Evolutionary conservation across 2,113 vertebrate species (phyloP).

Genomic region (Hyperopisus bebe): DNA sequence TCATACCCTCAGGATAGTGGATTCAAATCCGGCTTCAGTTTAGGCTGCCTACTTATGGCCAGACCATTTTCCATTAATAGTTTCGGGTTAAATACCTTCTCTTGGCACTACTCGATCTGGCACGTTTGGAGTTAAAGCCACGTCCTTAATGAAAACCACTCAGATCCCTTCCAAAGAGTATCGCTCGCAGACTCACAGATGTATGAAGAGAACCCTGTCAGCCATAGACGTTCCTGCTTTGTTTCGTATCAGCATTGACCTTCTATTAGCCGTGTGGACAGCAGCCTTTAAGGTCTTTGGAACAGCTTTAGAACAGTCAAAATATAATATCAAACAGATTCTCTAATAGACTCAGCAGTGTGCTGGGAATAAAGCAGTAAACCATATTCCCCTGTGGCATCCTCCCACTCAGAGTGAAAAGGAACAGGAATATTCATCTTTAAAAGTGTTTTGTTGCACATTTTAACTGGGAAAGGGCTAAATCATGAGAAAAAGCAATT

Average conservation of each 20-base stretch:
- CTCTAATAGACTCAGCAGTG: neutral
- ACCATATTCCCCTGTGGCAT: neutral
- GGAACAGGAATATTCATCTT: neutral
- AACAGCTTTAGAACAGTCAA: conserved; percentile 6
- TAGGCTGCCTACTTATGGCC: neutral
- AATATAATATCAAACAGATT: neutral
- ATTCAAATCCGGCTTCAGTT: neutral
- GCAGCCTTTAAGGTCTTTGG: neutral
- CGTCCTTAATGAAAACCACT: neutral
- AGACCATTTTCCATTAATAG: neutral
- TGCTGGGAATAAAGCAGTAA: neutral
- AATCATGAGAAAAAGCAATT: neutral
- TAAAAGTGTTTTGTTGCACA: neutral
- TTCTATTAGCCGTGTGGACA: neutral
- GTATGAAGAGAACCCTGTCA: neutral
- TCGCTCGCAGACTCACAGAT: neutral
- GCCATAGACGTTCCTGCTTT: neutral
- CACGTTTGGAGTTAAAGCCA: neutral
- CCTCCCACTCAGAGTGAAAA: neutral
- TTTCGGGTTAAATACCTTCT: neutral
- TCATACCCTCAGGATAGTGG: neutral
- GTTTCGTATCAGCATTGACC: neutral
- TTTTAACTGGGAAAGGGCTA: neutral
- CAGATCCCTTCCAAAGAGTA: neutral
- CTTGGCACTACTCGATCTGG: neutral